Evolutionary conservation across 30 jellyfish, hydroid and myxozoan species (phyloP), one percentile per base, ranked within the genome.

Genomic region (Clytia hemisphaerica): DNA sequence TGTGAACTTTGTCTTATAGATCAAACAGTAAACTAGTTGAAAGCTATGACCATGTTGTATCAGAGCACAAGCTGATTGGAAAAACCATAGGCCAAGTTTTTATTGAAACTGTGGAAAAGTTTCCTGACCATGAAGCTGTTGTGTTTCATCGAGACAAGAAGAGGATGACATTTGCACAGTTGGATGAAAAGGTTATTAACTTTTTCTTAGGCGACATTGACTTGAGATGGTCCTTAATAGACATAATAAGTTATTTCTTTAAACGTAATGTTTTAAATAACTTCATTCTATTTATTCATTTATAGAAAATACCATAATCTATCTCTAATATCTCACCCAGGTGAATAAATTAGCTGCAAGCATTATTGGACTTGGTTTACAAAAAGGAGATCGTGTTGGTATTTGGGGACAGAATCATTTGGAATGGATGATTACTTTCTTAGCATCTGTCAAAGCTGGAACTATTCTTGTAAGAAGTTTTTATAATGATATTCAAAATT

Each of bases 371-470:
- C 62, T 88, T 72, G 94, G 94, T 4, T 42, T 88, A 27, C 58
- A 72, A 50, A 48, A 62, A 58, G 97, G 97, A 3, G 97, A 88
- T 70, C 57, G 94, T 53, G 83, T 88, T 80, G 97, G 97, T 16
- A 74, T 88, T 62, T 88, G 97, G 97, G 97, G 97, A 1, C 97
- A 87, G 22, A 88, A 88, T 53, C 83, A 89, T 79, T 60, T 88
- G 92, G 97, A 80, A 55, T 88, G 97, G 97, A 58, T 74, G 4
- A 30, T 88, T 53, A 67, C 78, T 44, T 76, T 57, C 40, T 80
- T 71, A 45, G 93, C 97, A 1, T 69, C 93, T 0, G 97, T 93
- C 15, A 79, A 82, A 66, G 89, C 85, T 36, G 97, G 97, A 5
- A 24, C 80, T 16, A 80, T 88, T 44, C 46, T 88, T 83, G 97